These are phyloP conservation scores for Isurus oxyrinchus DNA, from an alignment of 2,113 vertebrate genomes.

Conservation along the genomic window DNA sequence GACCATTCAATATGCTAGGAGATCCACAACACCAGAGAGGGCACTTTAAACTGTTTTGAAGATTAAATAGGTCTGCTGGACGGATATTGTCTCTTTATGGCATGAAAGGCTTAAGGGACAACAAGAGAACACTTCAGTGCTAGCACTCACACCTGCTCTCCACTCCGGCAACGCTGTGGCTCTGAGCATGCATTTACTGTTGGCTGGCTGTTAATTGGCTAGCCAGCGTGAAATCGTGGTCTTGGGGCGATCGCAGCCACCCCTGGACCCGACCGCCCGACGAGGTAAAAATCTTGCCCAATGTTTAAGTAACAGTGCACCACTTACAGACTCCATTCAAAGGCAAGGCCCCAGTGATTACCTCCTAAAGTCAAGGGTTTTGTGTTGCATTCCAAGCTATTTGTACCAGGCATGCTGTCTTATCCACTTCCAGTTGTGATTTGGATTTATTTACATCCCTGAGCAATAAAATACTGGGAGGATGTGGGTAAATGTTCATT, in stretches of 20 bases:
- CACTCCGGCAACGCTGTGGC: too few relatives aligned
- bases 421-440: neutral
- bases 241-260: too few relatives aligned
- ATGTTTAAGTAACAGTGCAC: neutral
- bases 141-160: too few relatives aligned
- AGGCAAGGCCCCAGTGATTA: neutral
- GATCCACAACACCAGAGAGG: neutral
- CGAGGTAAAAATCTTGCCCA: too few relatives aligned
- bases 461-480: neutral
- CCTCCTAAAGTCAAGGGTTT: neutral
- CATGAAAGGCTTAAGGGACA: neutral
- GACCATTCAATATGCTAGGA: neutral
- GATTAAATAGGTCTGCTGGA: neutral
- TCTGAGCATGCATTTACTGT: too few relatives aligned
- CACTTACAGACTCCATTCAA: neutral
- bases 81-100: neutral
- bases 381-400: neutral
- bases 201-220: too few relatives aligned
- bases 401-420: neutral
- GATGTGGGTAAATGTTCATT: neutral
- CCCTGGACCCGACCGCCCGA: too few relatives aligned
- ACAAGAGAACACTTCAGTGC: too few relatives aligned
- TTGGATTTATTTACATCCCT: neutral
- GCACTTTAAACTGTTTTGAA: neutral
- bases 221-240: too few relatives aligned